These are phyloP conservation scores for Hydra vulgaris DNA, from an alignment of 30 jellyfish, hydroid and myxozoan genomes.

Conservation along the genomic window DNA sequence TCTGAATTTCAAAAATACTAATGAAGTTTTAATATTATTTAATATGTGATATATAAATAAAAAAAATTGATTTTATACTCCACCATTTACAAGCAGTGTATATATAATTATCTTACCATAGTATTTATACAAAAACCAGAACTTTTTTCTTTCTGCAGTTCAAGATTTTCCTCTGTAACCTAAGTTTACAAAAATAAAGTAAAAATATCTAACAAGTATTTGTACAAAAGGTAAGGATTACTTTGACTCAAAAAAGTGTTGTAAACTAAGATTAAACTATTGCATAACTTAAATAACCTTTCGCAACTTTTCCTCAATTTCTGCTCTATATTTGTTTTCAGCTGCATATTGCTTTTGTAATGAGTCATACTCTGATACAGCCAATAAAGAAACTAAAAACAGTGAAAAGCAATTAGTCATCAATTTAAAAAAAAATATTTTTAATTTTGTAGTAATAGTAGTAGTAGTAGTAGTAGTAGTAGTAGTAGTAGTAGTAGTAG, in stretches of 20 bases:
- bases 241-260: background rate
- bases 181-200: background rate
- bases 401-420: background rate
- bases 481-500: too few relatives aligned
- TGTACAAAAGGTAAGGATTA: background rate
- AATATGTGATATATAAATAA: too few relatives aligned
- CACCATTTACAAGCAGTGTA: too few relatives aligned
- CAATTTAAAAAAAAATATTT: background rate
- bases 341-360: slow-evolving; percentile 41
- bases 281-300: slow-evolving; percentile 54
- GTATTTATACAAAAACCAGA: slow-evolving; percentile 44
- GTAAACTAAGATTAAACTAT: too few relatives aligned
- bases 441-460: too few relatives aligned
- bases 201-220: background rate
- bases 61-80: too few relatives aligned
- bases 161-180: slow-evolving; percentile 72
- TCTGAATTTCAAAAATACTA: too few relatives aligned
- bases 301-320: slow-evolving; percentile 17
- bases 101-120: too few relatives aligned
- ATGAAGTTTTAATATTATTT: too few relatives aligned
- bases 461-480: too few relatives aligned
- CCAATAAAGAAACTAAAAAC: slow-evolving; percentile 61
- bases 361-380: slow-evolving; percentile 74
- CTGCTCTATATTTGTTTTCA: slow-evolving; percentile 34
- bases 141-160: slow-evolving; percentile 42